Conservation (phyloP, 2,797 vertebrate genomes). For the Pantherophis vulpinus region DNA sequence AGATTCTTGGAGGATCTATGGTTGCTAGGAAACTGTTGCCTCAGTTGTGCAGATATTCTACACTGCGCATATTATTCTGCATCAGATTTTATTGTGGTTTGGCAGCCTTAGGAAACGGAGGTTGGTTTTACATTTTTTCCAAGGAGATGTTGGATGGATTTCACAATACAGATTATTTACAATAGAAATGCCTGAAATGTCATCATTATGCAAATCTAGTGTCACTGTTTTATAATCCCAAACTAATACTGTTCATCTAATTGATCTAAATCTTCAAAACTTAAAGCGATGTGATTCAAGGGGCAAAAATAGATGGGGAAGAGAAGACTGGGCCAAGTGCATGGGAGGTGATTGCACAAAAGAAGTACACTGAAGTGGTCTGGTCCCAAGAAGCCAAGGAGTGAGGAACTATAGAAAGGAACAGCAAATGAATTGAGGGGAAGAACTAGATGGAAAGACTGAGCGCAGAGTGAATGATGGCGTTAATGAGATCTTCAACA, state of each 20-base stretch:
- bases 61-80: slow-evolving; percentile 51
- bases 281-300: not conserved
- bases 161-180: slow-evolving; percentile 2
- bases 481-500: not conserved
- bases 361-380: not conserved
- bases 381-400: not conserved
- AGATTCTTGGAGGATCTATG: slow-evolving; percentile 63
- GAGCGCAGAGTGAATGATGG: not conserved
- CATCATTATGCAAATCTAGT: not conserved
- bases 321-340: not conserved
- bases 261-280: not conserved
- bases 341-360: not conserved
- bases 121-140: slow-evolving; percentile 31
- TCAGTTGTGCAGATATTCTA: slow-evolving; percentile 62
- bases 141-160: slow-evolving; percentile 25
- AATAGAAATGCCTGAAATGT: not conserved
- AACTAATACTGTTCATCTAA: not conserved
- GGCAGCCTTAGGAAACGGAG: slow-evolving; percentile 48
- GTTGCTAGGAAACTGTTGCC: slow-evolving; percentile 69
- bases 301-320: not conserved
- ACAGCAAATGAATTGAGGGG: not conserved
- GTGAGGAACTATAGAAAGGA: not conserved
- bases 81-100: slow-evolving; percentile 50
- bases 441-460: not conserved
- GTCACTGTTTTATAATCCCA: not conserved